Evolutionary conservation across 2,113 vertebrate genomes (phyloP).

Genomic region (Ageneiosus marmoratus): DNA sequence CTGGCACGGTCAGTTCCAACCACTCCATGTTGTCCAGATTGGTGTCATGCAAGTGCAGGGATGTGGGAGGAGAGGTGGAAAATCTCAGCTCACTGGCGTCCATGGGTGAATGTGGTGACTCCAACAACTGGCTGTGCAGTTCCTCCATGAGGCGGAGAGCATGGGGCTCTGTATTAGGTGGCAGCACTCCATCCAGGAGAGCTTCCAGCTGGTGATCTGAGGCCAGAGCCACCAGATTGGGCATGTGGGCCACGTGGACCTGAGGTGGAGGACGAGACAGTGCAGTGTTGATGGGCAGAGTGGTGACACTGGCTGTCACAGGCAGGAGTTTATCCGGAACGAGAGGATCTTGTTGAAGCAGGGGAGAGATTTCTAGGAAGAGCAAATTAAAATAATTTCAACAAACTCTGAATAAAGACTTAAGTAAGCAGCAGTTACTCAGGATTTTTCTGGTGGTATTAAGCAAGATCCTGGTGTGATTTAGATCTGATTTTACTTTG

Average conservation of each 20-base stretch:
- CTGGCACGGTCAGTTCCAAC: conserved; percentile 91
- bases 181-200: conserved; percentile 85
- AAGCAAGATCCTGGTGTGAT: background rate
- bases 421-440: background rate
- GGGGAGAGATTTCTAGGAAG: conserved; percentile 85
- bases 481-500: background rate
- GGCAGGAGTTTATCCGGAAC: conserved; percentile 84
- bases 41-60: conserved; percentile 85
- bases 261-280: conserved; percentile 81
- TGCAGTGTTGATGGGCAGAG: conserved; percentile 86
- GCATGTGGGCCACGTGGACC: conserved; percentile 82
- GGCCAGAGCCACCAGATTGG: conserved; percentile 76
- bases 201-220: conserved; percentile 93
- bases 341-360: conserved; percentile 44
- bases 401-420: background rate
- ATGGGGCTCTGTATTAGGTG: conserved; percentile 71
- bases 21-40: conserved; percentile 96
- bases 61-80: conserved; percentile 68
- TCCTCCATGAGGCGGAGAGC: conserved; percentile 84
- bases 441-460: background rate
- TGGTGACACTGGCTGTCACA: conserved; percentile 89
- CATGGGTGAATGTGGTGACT: conserved; percentile 88
- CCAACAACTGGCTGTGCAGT: conserved; percentile 87
- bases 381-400: background rate
- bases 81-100: conserved; percentile 88